phyloP scores from a whole-genome alignment of 2,888 invertebrate genomes.

The Lobophora halterata region DNA sequence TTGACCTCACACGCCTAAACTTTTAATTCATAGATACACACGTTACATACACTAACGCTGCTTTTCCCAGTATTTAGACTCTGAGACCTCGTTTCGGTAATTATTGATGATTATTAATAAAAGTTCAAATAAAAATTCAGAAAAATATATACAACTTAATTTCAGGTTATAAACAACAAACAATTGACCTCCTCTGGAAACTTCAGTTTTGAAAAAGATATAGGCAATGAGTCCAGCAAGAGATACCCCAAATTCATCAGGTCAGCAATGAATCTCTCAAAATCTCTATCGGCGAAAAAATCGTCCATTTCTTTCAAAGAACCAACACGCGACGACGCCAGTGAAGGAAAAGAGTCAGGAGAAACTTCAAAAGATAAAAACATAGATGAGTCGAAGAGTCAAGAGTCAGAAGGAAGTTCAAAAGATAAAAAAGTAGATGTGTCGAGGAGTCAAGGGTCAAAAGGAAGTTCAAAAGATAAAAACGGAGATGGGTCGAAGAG shows the following conservation, averaged over 20 bases:
- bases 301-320: constrained; percentile 10
- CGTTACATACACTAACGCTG: no score
- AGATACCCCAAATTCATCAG: neutral
- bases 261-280: constrained; percentile 1
- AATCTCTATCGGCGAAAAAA: constrained; percentile 7
- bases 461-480: constrained; percentile 3
- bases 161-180: constrained; percentile 14
- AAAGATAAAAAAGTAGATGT: neutral
- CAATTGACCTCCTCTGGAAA: constrained; percentile 13
- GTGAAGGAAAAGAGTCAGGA: neutral
- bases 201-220: constrained; percentile 8
- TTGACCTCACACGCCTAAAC: no score
- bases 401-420: neutral
- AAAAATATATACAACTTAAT: constrained; percentile 3
- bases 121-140: no score
- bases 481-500: neutral
- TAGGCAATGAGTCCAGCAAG: neutral
- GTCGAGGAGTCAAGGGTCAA: neutral
- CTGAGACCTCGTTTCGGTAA: no score
- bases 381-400: no score
- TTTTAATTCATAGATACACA: no score
- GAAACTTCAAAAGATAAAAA: neutral
- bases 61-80: no score
- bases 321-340: neutral
- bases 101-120: no score